Evolutionary conservation across 1,140 invertebrate genomes (phyloP).

Genomic region (Potamilus streckersoni): DNA sequence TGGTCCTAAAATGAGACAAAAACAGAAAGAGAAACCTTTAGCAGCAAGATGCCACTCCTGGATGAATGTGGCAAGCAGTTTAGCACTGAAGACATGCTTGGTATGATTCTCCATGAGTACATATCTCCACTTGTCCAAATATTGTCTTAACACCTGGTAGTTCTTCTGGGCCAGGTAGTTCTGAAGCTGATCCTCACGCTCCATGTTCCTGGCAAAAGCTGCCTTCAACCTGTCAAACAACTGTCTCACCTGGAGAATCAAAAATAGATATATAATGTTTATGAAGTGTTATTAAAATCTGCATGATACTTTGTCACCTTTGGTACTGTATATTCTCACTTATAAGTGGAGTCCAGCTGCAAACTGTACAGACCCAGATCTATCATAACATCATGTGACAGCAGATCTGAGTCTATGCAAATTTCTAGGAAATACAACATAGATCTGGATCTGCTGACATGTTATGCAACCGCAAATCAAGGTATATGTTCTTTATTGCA

Average conservation of each 20-base stretch:
- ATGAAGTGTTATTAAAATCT: neutral
- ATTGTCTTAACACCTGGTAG: neutral
- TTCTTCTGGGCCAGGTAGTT: conserved; percentile 8
- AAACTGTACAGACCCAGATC: too few species aligned
- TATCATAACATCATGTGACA: too few species aligned
- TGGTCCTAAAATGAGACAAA: too few species aligned
- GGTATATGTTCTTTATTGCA: too few species aligned
- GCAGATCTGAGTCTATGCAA: too few species aligned
- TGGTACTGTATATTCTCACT: too few species aligned
- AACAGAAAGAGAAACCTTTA: conserved; percentile 6
- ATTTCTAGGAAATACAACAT: too few species aligned
- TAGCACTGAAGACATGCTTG: conserved; percentile 21
- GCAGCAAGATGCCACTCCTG: conserved; percentile 18
- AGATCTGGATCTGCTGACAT: too few species aligned
- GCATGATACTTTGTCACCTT: neutral
- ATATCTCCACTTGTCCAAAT: conserved; percentile 19
- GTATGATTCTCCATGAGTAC: conserved; percentile 23
- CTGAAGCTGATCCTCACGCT: conserved; percentile 11
- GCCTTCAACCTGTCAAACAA: conserved; percentile 25
- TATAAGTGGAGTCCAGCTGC: too few species aligned
- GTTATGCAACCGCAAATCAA: too few species aligned
- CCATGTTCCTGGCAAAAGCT: conserved; percentile 11
- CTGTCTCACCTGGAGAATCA: conserved; percentile 13
- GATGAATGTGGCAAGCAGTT: conserved; percentile 8
- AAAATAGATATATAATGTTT: neutral